Conservation (phyloP, 2,113 vertebrate species). For the Maccullochella peelii region DNA sequence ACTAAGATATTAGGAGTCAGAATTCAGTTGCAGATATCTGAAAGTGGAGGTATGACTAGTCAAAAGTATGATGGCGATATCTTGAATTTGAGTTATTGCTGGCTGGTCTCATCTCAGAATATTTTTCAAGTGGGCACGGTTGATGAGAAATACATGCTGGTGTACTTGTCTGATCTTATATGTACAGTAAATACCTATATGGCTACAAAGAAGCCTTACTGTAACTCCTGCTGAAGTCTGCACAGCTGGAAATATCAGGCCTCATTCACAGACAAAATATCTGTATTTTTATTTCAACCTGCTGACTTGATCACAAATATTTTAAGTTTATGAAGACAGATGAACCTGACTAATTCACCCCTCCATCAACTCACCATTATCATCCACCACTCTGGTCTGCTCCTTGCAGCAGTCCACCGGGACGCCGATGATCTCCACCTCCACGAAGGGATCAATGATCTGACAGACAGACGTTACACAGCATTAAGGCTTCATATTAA, state of each 20-base stretch:
- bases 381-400: constrained; percentile 96
- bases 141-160: no score
- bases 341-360: neutral
- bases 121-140: no score
- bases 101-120: no score
- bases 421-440: constrained; percentile 97
- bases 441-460: constrained; percentile 99
- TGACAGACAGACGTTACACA: constrained; percentile 61
- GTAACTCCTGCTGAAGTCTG: neutral
- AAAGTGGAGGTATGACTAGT: no score
- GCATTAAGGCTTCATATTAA: neutral
- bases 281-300: neutral
- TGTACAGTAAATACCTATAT: no score
- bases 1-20: neutral
- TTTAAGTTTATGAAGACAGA: neutral
- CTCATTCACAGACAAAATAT: neutral
- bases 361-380: constrained; percentile 90
- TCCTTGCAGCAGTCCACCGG: constrained; percentile 95
- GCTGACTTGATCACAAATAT: neutral
- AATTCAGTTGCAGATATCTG: neutral
- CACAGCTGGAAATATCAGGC: neutral
- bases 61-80: no score
- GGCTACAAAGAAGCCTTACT: neutral
- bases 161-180: no score
- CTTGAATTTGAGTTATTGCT: no score